Percentiles rank a stretch among this genome's conserved stretches.
phyloP scores from a whole-genome alignment of 2,888 invertebrate genomes.

The Phrixothrix hirtus region DNA sequence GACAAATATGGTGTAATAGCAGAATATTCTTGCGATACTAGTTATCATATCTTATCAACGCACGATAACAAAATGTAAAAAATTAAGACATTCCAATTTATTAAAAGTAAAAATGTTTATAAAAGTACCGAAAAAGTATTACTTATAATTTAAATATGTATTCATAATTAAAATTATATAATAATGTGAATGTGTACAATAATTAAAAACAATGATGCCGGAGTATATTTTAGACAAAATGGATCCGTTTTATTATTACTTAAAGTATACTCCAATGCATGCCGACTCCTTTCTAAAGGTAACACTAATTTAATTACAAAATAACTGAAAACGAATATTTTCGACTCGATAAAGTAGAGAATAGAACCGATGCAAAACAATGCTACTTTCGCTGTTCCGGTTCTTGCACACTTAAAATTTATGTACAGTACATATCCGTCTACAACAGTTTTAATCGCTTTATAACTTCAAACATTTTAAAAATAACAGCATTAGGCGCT shows the following conservation, averaged over 20 bases:
- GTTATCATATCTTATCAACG: too few species aligned
- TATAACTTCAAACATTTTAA: not conserved
- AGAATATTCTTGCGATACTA: too few species aligned
- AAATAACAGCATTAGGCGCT: not conserved
- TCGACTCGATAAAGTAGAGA: slow-evolving; percentile 2
- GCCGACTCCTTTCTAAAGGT: slow-evolving; percentile 36
- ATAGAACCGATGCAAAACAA: slow-evolving; percentile 10
- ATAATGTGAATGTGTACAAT: too few species aligned
- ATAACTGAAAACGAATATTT: too few species aligned
- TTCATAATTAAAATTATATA: too few species aligned
- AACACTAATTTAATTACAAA: too few species aligned
- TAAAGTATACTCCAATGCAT: slow-evolving; percentile 40
- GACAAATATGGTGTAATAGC: too few species aligned
- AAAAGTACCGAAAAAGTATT: too few species aligned
- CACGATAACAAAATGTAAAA: too few species aligned
- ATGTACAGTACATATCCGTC: slow-evolving; percentile 14
- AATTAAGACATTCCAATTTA: too few species aligned
- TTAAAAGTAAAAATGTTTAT: too few species aligned
- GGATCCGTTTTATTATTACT: slow-evolving; percentile 43
- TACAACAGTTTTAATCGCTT: not conserved
- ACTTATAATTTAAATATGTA: too few species aligned
- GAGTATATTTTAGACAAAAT: slow-evolving; percentile 45
- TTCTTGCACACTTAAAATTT: slow-evolving; percentile 24
- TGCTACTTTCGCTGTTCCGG: slow-evolving; percentile 26
- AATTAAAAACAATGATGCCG: slow-evolving; percentile 47